Percentiles rank a stretch among this genome's conserved stretches.
These are phyloP conservation scores for Neoniphon sammara DNA, from an alignment of 2,797 vertebrate genomes.

Conservation along the genomic window DNA sequence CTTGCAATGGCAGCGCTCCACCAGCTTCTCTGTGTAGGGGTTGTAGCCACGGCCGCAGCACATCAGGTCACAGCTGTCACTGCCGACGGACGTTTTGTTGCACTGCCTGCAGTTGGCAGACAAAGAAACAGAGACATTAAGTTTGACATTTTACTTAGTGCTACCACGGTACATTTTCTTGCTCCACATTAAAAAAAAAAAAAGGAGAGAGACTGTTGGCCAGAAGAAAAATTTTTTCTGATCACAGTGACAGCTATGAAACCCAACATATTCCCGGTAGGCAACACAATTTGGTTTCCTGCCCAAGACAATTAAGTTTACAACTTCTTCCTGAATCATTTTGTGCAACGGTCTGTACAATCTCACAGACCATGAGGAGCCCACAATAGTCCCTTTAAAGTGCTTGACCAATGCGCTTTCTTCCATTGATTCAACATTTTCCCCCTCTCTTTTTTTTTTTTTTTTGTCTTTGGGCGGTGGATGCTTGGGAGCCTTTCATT, in stretches of 20 bases:
- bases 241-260: conserved; percentile 6
- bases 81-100: conserved; percentile 96
- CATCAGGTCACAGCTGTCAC: conserved; percentile 99
- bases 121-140: conserved; percentile 16
- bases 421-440: conserved; percentile 59
- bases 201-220: not conserved
- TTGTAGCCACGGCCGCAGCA: conserved; percentile 99
- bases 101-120: conserved; percentile 87
- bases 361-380: conserved; percentile 12
- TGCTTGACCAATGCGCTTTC: conserved; percentile 59
- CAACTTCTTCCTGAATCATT: conserved; percentile 50
- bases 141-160: not conserved
- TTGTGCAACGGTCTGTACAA: conserved; percentile 7
- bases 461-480: conserved; percentile 53
- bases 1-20: conserved; percentile 98
- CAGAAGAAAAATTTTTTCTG: not conserved
- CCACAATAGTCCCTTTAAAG: conserved; percentile 67
- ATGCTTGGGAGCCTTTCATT: conserved; percentile 59
- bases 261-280: conserved; percentile 20
- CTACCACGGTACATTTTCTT: not conserved
- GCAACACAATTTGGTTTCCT: conserved; percentile 20
- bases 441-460: conserved; percentile 40
- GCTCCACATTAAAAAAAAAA: not conserved
- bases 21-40: conserved; percentile 95
- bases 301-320: conserved; percentile 43